Evolutionary conservation across 2,113 vertebrate genomes (phyloP).

Genomic region (Ovis canadensis): DNA sequence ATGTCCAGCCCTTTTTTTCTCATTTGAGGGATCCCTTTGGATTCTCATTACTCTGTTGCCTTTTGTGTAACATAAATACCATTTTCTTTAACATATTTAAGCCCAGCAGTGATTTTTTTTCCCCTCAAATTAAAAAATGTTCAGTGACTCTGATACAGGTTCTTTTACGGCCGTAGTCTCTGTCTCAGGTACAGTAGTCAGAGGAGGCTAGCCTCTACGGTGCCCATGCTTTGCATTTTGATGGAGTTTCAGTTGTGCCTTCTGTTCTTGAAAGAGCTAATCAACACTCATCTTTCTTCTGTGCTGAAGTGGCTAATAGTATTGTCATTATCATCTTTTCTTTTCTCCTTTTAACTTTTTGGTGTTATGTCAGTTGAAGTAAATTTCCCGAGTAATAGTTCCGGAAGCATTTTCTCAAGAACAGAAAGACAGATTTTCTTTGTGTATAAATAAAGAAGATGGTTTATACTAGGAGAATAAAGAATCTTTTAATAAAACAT

Average conservation of each 20-base stretch:
- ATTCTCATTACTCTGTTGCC: background rate
- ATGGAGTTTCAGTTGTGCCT: conserved; percentile 5
- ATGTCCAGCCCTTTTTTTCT: background rate
- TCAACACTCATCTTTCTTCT: background rate
- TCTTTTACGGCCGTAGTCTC: background rate
- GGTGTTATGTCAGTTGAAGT: conserved; percentile 28
- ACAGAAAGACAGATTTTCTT: conserved; percentile 72
- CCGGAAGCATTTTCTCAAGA: conserved; percentile 70
- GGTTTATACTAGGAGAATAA: conserved; percentile 57
- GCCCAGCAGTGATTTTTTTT: background rate
- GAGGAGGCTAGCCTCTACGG: background rate
- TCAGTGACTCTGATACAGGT: background rate
- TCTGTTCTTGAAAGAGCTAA: background rate
- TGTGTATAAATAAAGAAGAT: conserved; percentile 71
- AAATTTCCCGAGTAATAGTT: background rate
- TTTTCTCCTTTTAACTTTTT: conserved; percentile 10
- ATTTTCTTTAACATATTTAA: conserved; percentile 10
- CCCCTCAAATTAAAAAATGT: background rate
- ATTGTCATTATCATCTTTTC: background rate
- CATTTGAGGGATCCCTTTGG: background rate
- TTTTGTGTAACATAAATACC: background rate
- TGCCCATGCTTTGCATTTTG: background rate
- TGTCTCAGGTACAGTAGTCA: background rate
- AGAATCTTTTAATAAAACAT: conserved; percentile 80
- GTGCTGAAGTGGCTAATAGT: background rate